phyloP scores from a whole-genome alignment of 2,797 vertebrate genomes.

The Remorina albescens region DNA sequence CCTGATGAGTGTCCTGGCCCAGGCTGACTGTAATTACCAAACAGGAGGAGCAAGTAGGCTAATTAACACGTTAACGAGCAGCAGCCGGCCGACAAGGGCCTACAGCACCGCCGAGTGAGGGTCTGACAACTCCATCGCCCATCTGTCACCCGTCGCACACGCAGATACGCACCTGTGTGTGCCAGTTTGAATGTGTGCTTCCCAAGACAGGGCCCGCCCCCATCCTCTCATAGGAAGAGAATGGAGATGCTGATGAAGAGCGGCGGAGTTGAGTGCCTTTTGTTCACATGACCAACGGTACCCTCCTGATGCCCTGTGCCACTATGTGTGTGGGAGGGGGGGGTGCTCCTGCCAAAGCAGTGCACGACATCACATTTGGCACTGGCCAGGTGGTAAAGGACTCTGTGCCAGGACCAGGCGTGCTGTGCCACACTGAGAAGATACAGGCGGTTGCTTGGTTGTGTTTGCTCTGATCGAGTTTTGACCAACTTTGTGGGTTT shows the following conservation, averaged over 20 bases:
- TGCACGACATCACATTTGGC: slow-evolving; percentile 68
- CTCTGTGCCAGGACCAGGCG: slow-evolving; percentile 40
- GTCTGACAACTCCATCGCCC: slow-evolving; percentile 76
- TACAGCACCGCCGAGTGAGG: slow-evolving; percentile 46
- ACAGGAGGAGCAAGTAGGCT: slow-evolving; percentile 76
- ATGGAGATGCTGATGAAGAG: slow-evolving; percentile 50
- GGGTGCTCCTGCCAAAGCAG: slow-evolving; percentile 24
- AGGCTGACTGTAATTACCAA: slow-evolving; percentile 76
- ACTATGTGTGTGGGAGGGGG: no score
- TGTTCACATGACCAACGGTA: slow-evolving; percentile 41
- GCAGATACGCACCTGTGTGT: slow-evolving; percentile 42
- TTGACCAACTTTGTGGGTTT: neutral
- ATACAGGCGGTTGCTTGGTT: neutral
- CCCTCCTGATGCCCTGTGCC: slow-evolving; percentile 42
- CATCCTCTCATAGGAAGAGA: slow-evolving; percentile 38
- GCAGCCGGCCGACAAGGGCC: slow-evolving; percentile 68
- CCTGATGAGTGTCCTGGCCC: slow-evolving; percentile 66
- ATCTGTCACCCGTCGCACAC: slow-evolving; percentile 67
- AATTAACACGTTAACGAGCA: slow-evolving; percentile 82
- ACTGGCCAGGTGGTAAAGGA: slow-evolving; percentile 59
- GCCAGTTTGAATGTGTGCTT: slow-evolving; percentile 31
- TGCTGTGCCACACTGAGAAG: slow-evolving; percentile 16
- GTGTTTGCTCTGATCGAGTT: neutral
- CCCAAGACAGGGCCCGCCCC: slow-evolving; percentile 14
- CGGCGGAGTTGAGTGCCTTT: slow-evolving; percentile 56